Conservation (phyloP, 1,140 invertebrate genomes). For the Diabrotica virgifera region DNA sequence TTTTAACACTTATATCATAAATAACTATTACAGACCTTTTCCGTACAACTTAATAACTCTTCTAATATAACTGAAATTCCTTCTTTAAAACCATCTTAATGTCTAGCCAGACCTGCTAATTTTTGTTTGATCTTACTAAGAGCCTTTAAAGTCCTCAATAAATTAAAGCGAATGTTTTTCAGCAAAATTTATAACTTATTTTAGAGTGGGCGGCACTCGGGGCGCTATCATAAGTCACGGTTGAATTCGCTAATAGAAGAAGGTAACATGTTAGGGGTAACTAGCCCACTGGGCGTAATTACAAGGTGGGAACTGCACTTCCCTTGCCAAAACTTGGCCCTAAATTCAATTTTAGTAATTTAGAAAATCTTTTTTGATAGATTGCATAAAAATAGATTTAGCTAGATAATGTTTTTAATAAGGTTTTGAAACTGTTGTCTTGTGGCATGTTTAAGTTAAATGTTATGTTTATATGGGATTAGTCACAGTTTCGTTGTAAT, state of each 20-base stretch:
- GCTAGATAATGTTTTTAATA: too few relatives aligned
- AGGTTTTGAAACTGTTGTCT: too few relatives aligned
- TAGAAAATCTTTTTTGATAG: too few relatives aligned
- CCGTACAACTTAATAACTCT: too few relatives aligned
- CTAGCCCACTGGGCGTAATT: background rate
- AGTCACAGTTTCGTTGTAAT: too few relatives aligned
- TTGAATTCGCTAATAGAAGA: background rate
- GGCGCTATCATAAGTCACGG: slow-evolving; percentile 1
- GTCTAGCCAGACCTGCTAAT: background rate
- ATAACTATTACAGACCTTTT: too few relatives aligned
- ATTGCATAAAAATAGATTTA: too few relatives aligned
- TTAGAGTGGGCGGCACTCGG: slow-evolving; percentile 1
- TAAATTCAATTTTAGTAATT: background rate
- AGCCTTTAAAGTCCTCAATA: background rate
- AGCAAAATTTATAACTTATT: slow-evolving; percentile 1
- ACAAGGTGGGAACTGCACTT: background rate
- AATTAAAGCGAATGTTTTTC: background rate
- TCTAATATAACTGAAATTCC: too few relatives aligned
- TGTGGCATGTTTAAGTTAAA: too few relatives aligned
- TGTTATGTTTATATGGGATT: too few relatives aligned
- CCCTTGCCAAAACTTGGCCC: background rate
- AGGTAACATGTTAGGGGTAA: background rate
- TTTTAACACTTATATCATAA: too few relatives aligned
- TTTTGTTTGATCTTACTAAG: background rate
- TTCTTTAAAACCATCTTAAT: background rate